These are phyloP conservation scores for Epinephelus fuscoguttatus DNA, from an alignment of 2,113 vertebrate species.

Conservation along the genomic window DNA sequence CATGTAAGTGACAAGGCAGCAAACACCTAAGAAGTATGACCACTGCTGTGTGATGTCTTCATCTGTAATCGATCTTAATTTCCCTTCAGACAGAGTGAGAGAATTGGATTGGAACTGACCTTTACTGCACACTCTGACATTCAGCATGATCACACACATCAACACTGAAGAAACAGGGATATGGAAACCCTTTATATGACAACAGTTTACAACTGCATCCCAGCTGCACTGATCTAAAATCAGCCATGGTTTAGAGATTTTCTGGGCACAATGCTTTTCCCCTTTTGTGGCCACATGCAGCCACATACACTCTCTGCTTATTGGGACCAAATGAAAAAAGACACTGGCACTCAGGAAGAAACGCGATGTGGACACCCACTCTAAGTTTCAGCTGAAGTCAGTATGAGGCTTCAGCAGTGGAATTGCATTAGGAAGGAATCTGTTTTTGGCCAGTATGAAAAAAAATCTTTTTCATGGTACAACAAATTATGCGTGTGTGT, in stretches of 20 bases:
- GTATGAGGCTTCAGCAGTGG: too few species aligned
- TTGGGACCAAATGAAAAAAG: too few species aligned
- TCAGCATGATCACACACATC: conserved; percentile 11
- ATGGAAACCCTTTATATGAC: neutral
- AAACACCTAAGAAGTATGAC: conserved; percentile 7
- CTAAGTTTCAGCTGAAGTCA: too few species aligned
- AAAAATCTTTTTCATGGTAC: too few species aligned
- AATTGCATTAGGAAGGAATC: too few species aligned
- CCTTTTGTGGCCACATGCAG: too few species aligned
- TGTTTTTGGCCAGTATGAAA: too few species aligned
- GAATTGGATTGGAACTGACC: conserved; percentile 50
- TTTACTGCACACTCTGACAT: conserved; percentile 38
- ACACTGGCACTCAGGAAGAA: too few species aligned
- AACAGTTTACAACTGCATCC: neutral
- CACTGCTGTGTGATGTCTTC: conserved; percentile 4
- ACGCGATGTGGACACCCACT: too few species aligned
- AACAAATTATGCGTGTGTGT: too few species aligned
- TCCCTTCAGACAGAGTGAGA: neutral
- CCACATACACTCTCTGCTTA: too few species aligned
- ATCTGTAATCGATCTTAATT: conserved; percentile 35
- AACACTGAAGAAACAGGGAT: conserved; percentile 2
- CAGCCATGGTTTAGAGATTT: neutral
- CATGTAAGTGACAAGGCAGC: neutral
- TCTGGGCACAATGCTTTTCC: too few species aligned
- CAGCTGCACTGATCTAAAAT: neutral